Conservation (phyloP, 2,888 invertebrate species). For the Agrotis segetum region DNA sequence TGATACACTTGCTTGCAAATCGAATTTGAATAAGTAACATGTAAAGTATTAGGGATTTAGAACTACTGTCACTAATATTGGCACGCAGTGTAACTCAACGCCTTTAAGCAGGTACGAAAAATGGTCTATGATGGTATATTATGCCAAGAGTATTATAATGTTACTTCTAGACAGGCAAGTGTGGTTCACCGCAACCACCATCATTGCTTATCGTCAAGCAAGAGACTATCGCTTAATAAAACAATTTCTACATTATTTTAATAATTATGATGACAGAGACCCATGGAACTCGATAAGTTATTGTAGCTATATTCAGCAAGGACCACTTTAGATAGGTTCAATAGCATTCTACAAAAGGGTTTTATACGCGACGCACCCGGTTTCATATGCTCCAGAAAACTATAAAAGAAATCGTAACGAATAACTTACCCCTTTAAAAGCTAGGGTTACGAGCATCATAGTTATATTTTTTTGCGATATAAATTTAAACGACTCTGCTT, state of each 20-base stretch:
- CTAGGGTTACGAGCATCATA: neutral
- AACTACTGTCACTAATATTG: neutral
- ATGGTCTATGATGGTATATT: too few species aligned
- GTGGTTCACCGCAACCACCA: too few species aligned
- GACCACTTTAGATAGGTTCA: too few species aligned
- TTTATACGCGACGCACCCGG: neutral
- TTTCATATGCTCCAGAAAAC: neutral
- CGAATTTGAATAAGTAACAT: slow-evolving; percentile 50
- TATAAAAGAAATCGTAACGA: neutral
- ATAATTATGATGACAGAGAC: too few species aligned
- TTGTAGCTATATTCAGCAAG: neutral
- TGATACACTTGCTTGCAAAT: slow-evolving; percentile 41
- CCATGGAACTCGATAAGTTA: neutral
- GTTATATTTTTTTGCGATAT: too few species aligned
- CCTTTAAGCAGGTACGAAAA: too few species aligned
- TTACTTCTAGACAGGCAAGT: too few species aligned
- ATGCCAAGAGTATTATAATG: too few species aligned
- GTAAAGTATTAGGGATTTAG: neutral
- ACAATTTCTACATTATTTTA: too few species aligned
- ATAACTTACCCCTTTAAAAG: neutral
- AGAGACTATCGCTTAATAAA: too few species aligned
- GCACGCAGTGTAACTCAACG: neutral
- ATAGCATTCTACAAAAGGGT: neutral
- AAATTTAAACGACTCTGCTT: neutral
- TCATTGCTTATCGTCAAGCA: too few species aligned